Percentiles rank a stretch among this genome's conserved stretches.
phyloP scores from a whole-genome alignment of 2,888 invertebrate species.

The Agrotis exclamationis region DNA sequence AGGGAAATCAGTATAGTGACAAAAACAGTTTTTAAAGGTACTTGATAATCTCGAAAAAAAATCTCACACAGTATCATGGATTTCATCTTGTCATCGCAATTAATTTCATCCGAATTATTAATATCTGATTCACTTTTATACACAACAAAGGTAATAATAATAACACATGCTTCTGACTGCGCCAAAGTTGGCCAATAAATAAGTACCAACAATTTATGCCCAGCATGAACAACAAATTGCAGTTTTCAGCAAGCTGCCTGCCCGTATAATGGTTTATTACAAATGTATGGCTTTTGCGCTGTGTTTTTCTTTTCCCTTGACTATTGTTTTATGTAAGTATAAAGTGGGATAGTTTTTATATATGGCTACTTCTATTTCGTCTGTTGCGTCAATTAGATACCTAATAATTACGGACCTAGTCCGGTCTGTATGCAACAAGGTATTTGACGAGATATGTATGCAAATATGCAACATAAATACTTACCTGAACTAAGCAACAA shows the following conservation, averaged over 20 bases:
- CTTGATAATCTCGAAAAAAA: too few species aligned
- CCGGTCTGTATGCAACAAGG: too few species aligned
- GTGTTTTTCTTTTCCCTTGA: conserved; percentile 13
- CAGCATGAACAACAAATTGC: conserved; percentile 29
- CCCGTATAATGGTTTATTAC: conserved; percentile 31
- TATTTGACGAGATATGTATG: too few species aligned
- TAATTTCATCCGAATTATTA: neutral
- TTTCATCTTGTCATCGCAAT: neutral
- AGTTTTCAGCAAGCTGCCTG: conserved; percentile 31
- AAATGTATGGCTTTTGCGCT: conserved; percentile 33
- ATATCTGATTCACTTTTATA: neutral
- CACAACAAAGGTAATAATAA: neutral
- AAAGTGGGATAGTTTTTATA: neutral
- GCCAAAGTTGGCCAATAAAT: conserved; percentile 26
- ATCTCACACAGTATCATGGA: too few species aligned
- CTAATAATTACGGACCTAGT: too few species aligned
- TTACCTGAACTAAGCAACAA: too few species aligned
- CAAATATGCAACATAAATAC: too few species aligned
- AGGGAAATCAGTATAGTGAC: neutral
- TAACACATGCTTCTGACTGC: neutral
- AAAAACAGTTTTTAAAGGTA: neutral
- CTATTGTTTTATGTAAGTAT: neutral
- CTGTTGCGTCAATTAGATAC: neutral
- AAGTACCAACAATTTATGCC: conserved; percentile 25
- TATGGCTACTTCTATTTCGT: neutral